These are phyloP conservation scores for Rhea pennata DNA, from an alignment of 2,113 vertebrate genomes.

Conservation along the genomic window DNA sequence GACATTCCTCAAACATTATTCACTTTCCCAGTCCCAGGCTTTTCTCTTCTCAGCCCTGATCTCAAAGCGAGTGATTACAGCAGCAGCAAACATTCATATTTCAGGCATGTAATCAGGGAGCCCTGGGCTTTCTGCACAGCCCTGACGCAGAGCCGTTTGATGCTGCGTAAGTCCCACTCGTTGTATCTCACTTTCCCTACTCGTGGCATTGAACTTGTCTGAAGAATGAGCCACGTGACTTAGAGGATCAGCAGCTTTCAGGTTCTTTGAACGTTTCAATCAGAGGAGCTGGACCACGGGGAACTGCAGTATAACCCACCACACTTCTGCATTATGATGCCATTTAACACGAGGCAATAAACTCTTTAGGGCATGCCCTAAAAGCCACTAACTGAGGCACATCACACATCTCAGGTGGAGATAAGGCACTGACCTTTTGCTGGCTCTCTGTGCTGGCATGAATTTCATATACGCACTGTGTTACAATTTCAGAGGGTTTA, in stretches of 20 bases:
- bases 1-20: neutral
- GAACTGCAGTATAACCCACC: neutral
- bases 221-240: neutral
- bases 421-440: neutral
- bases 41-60: neutral
- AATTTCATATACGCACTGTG: neutral
- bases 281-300: neutral
- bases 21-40: neutral
- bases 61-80: neutral
- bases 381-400: rapidly evolving
- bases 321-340: rapidly evolving
- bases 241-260: neutral
- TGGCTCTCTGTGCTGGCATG: neutral
- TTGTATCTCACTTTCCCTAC: neutral
- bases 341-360: neutral
- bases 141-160: neutral
- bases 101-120: neutral
- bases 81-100: neutral
- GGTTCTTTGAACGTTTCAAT: neutral
- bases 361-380: no score
- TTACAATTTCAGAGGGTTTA: neutral
- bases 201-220: neutral
- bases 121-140: neutral
- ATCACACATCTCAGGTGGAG: neutral
- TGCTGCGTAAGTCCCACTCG: neutral